Evolutionary conservation across 2,113 vertebrate species (phyloP), one percentile per base, ranked within the genome.

Genomic region (Phoenicopterus ruber): DNA sequence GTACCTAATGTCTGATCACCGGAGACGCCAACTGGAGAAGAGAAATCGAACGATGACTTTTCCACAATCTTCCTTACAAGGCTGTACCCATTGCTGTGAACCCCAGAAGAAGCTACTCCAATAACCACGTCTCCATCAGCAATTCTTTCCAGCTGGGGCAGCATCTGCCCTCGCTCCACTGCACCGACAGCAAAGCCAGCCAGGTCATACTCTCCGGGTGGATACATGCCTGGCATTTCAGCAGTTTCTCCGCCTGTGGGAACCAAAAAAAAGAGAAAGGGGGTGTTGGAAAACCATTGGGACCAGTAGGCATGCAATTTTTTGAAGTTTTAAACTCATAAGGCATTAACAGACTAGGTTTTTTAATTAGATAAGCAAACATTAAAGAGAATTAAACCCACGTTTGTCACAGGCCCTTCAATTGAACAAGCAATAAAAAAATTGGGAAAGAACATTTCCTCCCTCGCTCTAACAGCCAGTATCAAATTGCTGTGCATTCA

Each of bases 21-120:
- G 4, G 94, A 95, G n/a, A 96, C 96, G 2, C 97, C 98, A 3
- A 99, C 98, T 6, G 98, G 98, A 36, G 98, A 99, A 79, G 98
- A 98, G 97, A 98, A 99, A 87, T 97, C 95, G 2, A 99, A 97
- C 1, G 96, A 83, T 7, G 98, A 97, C 18, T 96, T 97, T 86
- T 99, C 98, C 67, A 99, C 98, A 17, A 99, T 98, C 96, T 98
- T 99, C 86, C 99, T 98, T 19, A 99, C 99, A 32, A 99, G 98
- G 93, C 99, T 99, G 96, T 99, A 99, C 32, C 99, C 99, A 17
- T 99, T 99, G 98, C 99, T 99, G 96, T 99, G 99, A 31, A 99
- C 85, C 6, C 99, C 99, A 4, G 99, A 99, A 20, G 99, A 99
- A 29, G 99, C 98, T 34, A 99, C 82, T 12, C 99, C 99, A 13